A percentile compares a stretch with the other conserved stretches of the same genome.
These are phyloP conservation scores for Darwinula stevensoni DNA, from an alignment of 2,888 invertebrate species.

Conservation along the genomic window DNA sequence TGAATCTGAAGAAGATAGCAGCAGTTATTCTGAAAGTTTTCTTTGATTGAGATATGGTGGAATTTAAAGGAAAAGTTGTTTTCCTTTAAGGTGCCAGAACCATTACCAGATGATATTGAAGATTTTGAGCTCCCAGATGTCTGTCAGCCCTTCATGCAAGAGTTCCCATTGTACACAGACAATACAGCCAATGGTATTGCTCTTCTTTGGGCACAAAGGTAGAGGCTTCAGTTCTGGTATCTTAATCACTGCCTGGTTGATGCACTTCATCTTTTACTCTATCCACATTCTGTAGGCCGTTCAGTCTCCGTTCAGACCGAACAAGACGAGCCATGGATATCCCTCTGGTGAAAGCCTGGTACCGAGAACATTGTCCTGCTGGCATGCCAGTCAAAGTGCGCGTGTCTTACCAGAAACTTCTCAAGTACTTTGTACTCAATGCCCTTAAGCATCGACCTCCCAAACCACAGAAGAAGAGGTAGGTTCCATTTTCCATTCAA, in stretches of 20 bases:
- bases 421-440: constrained; percentile 94
- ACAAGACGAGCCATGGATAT: constrained; percentile 83
- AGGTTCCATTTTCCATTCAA: no score
- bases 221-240: constrained; percentile 10
- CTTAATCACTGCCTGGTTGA: neutral
- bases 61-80: constrained; percentile 3
- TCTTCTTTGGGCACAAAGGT: constrained; percentile 71
- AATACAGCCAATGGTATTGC: constrained; percentile 97
- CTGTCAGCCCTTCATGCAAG: constrained; percentile 71
- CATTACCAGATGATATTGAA: constrained; percentile 69
- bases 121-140: constrained; percentile 73
- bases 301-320: constrained; percentile 80
- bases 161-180: constrained; percentile 85
- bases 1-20: no score
- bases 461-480: constrained; percentile 91
- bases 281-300: constrained; percentile 86
- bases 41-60: neutral
- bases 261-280: constrained; percentile 92
- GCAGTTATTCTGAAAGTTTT: no score
- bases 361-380: constrained; percentile 72
- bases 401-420: constrained; percentile 91
- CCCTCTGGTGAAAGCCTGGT: constrained; percentile 92
- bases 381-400: constrained; percentile 95
- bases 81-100: constrained; percentile 31
- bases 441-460: constrained; percentile 89